Conservation (phyloP, 2,888 invertebrate genomes). For the Scaptomyza polygonia region DNA sequence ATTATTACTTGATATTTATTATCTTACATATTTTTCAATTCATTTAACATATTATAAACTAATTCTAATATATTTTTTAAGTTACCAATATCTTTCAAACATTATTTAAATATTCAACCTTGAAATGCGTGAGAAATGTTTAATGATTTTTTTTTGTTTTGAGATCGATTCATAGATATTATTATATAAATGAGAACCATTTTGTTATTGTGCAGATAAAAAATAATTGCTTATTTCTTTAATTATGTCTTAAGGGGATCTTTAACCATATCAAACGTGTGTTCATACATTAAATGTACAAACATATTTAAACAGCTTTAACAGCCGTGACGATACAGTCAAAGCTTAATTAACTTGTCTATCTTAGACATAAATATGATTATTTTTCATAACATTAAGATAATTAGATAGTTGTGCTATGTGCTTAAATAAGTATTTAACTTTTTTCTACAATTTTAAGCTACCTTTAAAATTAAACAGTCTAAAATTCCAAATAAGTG, state of each 20-base stretch:
- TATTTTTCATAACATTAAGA: neutral
- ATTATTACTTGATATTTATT: neutral
- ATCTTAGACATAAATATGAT: neutral
- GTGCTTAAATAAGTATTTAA: too few species aligned
- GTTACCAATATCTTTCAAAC: neutral
- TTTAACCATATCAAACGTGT: neutral
- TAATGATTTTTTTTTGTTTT: neutral
- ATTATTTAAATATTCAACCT: neutral
- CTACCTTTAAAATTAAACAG: neutral
- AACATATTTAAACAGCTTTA: slow-evolving; percentile 3
- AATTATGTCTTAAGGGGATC: neutral
- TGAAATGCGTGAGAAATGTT: neutral
- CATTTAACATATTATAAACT: neutral
- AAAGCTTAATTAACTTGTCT: neutral
- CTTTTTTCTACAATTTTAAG: neutral
- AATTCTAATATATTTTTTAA: neutral
- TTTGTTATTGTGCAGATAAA: slow-evolving; percentile 1
- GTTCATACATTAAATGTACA: neutral
- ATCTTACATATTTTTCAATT: neutral
- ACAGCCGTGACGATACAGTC: slow-evolving; percentile 7
- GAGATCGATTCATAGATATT: neutral
- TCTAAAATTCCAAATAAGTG: neutral
- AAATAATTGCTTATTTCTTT: neutral
- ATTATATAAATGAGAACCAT: neutral
- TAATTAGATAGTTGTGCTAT: too few species aligned